Evolutionary conservation across 2,888 invertebrate genomes (phyloP).

Genomic region (Lycocerus yunnanus): DNA sequence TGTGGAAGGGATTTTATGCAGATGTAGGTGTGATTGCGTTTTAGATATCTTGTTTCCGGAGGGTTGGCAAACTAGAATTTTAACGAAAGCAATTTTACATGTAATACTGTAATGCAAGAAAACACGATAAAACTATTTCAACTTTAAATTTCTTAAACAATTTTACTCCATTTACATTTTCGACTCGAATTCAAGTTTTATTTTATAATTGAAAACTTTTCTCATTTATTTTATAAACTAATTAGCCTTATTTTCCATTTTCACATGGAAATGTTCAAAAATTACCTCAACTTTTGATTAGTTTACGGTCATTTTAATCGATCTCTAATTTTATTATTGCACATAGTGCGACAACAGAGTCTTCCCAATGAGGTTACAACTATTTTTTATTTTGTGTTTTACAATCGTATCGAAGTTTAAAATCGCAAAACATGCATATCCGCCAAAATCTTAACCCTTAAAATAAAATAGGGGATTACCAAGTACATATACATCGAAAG

Average conservation of each 20-base stretch:
- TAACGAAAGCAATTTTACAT: constrained; percentile 5
- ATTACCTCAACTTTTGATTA: neutral
- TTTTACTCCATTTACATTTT: neutral
- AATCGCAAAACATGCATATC: no score
- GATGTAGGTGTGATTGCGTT: constrained; percentile 20
- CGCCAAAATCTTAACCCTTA: no score
- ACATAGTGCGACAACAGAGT: no score
- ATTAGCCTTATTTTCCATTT: neutral
- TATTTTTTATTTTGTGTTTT: no score
- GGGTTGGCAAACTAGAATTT: constrained; percentile 2
- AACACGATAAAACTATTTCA: constrained; percentile 5
- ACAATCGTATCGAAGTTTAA: no score
- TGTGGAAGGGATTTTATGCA: constrained; percentile 20
- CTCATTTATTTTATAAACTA: neutral
- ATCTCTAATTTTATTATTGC: neutral
- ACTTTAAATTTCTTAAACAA: constrained; percentile 4
- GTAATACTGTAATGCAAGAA: constrained; percentile 3
- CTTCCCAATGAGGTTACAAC: no score
- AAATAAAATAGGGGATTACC: no score
- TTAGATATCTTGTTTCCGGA: constrained; percentile 13
- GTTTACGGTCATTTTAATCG: neutral
- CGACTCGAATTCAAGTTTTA: neutral
- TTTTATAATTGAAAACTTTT: neutral
- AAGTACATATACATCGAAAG: no score
- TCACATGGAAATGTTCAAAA: neutral